Evolutionary conservation across 2,888 invertebrate species (phyloP), one percentile per base, ranked within the genome.

Genomic region (Maniola hyperantus): DNA sequence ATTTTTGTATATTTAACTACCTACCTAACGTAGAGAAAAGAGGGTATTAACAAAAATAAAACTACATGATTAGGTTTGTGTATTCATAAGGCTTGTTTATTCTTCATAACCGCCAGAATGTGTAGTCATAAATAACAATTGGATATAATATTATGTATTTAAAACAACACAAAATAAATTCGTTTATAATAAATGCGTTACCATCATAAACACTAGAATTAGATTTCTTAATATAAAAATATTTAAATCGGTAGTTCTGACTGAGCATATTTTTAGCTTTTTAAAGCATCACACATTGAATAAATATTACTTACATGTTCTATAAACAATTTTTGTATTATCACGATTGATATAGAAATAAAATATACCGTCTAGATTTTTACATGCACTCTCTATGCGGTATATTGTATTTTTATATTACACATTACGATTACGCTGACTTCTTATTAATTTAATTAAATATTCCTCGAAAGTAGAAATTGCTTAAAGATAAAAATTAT

Each of bases 181-280:
- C 91, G 88, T 85, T 89, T 85, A 84, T 82, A 85, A 84, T 91
- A 91, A 91, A 91, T 91, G 91, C 91, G 88, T 66, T 71, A 65
- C 64, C 66, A 65, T 70, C 67, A 70, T 62, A 77, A 76, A 77
- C 75, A 76, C 75, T 78, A 78, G 55, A 72, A 73, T 77, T 74
- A 75, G 70, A 76, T 55, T 77, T 71, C 72, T 76, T 77, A 76
- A 74, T 83, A 85, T 72, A 86, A 83, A 87, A 84, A 84, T 84
- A 84, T 76, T 81, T 77, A 79, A 82, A 79, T 78, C 76, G 65
- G 66, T 72, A 73, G 70, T 34, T 54, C 70, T 71, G 77, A 80
- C 79, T 83, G 84, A 85, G 83, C 86, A 83, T 77, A 72, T 13
- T 71, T 77, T 73, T 76, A 78, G 74, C 75, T 76, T 77, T 55